Percentiles rank a stretch among this genome's conserved stretches.
Evolutionary conservation across 2,797 vertebrate genomes (phyloP).

Genomic region (Crypturellus tataupa): DNA sequence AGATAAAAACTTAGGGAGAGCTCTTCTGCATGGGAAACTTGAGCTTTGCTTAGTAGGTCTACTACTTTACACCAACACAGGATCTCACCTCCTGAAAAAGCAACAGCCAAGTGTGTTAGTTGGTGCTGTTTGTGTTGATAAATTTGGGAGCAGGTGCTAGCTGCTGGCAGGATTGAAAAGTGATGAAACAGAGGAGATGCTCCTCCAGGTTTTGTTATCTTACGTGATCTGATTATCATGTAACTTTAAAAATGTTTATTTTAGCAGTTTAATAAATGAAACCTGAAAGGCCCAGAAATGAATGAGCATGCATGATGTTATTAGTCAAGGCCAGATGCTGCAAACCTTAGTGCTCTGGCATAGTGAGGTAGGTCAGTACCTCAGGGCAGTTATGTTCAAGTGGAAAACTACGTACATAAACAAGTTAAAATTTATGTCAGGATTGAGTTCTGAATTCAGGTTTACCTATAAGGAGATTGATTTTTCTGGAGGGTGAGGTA

Average conservation of each 20-base stretch:
- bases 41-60: fast-evolving
- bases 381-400: background rate
- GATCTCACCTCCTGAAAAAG: background rate
- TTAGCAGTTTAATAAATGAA: background rate
- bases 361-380: fast-evolving
- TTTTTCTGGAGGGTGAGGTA: fast-evolving
- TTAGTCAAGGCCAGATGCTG: background rate
- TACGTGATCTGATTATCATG: background rate
- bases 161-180: background rate
- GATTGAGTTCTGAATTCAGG: background rate
- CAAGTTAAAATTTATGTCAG: background rate
- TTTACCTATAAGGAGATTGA: background rate
- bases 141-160: background rate
- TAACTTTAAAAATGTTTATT: background rate
- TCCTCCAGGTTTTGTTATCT: background rate
- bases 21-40: background rate
- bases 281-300: background rate
- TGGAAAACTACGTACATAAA: background rate
- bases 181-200: fast-evolving
- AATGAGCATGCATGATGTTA: background rate
- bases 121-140: background rate
- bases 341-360: fast-evolving
- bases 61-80: background rate
- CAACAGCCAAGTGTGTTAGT: fast-evolving
- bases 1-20: background rate